Percentiles rank a stretch among this genome's conserved stretches.
Conservation (phyloP, 2,888 invertebrate species). For the Hirtodrosophila confusa region DNA sequence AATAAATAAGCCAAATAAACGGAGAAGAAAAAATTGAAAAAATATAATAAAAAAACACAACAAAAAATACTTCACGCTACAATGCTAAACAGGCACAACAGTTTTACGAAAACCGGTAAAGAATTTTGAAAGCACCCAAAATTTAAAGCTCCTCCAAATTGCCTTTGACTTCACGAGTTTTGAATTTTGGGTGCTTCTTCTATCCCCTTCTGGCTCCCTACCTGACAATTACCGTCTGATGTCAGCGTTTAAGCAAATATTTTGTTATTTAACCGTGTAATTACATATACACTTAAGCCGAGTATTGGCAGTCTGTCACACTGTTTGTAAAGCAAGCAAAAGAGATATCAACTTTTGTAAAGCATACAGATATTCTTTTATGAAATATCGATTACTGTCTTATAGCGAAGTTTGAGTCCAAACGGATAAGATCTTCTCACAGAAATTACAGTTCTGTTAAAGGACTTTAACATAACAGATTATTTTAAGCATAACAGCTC, state of each 20-base stretch:
- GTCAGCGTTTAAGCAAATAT: slow-evolving; percentile 75
- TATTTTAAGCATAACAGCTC: too few relatives aligned
- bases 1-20: slow-evolving; percentile 62
- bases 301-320: slow-evolving; percentile 13
- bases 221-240: slow-evolving; percentile 61
- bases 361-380: background rate
- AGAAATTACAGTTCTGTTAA: too few relatives aligned
- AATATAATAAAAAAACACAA: background rate
- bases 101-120: slow-evolving; percentile 64
- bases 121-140: slow-evolving; percentile 32
- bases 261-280: slow-evolving; percentile 75
- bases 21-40: slow-evolving; percentile 17
- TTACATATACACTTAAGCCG: slow-evolving; percentile 49
- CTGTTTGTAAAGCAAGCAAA: slow-evolving; percentile 14
- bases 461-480: too few relatives aligned
- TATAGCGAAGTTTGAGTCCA: too few relatives aligned
- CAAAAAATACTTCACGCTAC: slow-evolving; percentile 59
- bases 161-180: slow-evolving; percentile 14
- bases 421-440: too few relatives aligned
- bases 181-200: slow-evolving; percentile 5
- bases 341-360: slow-evolving; percentile 7
- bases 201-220: slow-evolving; percentile 2
- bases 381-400: too few relatives aligned
- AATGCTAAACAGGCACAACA: slow-evolving; percentile 67
- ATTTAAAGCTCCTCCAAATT: slow-evolving; percentile 29